phyloP scores from a whole-genome alignment of 2,113 vertebrate species.

The Megaceryle torquata region DNA sequence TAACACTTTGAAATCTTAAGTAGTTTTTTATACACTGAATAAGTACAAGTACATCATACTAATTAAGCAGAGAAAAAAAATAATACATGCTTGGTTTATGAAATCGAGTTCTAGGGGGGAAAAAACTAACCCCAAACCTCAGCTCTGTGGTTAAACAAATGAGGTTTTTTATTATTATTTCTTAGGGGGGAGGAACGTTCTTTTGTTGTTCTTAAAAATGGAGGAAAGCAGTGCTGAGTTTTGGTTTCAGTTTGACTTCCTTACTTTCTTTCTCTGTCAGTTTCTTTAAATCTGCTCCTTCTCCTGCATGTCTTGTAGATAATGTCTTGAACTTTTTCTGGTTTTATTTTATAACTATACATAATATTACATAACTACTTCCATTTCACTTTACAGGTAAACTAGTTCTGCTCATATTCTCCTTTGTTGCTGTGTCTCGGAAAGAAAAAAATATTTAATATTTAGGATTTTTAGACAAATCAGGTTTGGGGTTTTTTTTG shows the following conservation, averaged over 20 bases:
- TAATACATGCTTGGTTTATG: background rate
- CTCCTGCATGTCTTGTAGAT: rapidly evolving
- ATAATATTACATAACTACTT: too few species aligned
- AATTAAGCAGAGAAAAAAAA: background rate
- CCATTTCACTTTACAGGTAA: too few species aligned
- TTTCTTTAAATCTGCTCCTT: background rate
- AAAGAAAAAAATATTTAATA: background rate
- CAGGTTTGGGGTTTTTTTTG: too few species aligned
- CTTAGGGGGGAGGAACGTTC: background rate
- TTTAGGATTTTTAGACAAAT: background rate
- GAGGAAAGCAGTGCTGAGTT: background rate
- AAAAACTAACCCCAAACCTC: background rate
- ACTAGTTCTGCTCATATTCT: background rate
- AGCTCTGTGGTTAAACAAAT: background rate
- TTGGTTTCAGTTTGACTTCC: background rate
- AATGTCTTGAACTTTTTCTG: background rate
- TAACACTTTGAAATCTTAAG: background rate
- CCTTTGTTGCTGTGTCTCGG: background rate
- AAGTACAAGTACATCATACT: background rate
- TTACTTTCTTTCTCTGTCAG: background rate
- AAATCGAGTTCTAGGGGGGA: background rate
- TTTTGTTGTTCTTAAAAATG: background rate
- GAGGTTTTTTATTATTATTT: background rate
- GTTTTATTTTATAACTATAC: background rate
- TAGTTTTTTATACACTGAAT: background rate